phyloP scores from a whole-genome alignment of 2,888 invertebrate genomes.

The Gerosis bhagava region DNA sequence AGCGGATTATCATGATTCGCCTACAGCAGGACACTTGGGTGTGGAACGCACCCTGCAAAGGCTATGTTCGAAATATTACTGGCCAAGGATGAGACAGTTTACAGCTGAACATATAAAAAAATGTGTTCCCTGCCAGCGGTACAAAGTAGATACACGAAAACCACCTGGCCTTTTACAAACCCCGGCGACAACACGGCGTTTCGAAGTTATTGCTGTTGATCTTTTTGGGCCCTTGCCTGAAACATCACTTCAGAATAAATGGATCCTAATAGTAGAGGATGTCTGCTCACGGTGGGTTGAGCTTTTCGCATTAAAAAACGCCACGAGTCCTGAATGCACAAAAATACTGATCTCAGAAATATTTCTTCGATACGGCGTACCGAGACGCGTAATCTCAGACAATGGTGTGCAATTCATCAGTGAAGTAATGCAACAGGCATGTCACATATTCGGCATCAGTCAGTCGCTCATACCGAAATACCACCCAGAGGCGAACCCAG shows the following conservation, averaged over 20 bases:
- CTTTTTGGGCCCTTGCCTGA: constrained; percentile 37
- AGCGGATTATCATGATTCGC: constrained; percentile 31
- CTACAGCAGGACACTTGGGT: constrained; percentile 38
- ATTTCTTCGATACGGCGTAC: constrained; percentile 35
- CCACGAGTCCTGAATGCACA: constrained; percentile 34
- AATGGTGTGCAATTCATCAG: constrained; percentile 36
- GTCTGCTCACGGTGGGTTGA: constrained; percentile 38
- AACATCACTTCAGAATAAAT: constrained; percentile 24
- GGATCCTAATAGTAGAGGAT: constrained; percentile 40
- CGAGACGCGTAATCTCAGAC: constrained; percentile 32
- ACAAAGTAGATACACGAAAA: constrained; percentile 27
- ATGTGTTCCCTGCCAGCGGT: constrained; percentile 28
- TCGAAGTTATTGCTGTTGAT: constrained; percentile 27
- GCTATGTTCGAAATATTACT: constrained; percentile 41
- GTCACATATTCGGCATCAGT: background rate
- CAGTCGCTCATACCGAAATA: constrained; percentile 3
- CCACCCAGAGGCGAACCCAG: constrained; percentile 4
- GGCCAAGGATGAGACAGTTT: constrained; percentile 11
- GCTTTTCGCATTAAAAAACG: constrained; percentile 33
- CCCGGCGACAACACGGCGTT: constrained; percentile 20
- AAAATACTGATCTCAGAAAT: constrained; percentile 28
- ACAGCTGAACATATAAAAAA: background rate
- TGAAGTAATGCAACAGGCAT: constrained; percentile 32
- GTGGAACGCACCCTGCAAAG: constrained; percentile 41
- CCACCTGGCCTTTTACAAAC: constrained; percentile 31